phyloP scores from a whole-genome alignment of 2,888 invertebrate genomes.

The Mythimna ferrago region DNA sequence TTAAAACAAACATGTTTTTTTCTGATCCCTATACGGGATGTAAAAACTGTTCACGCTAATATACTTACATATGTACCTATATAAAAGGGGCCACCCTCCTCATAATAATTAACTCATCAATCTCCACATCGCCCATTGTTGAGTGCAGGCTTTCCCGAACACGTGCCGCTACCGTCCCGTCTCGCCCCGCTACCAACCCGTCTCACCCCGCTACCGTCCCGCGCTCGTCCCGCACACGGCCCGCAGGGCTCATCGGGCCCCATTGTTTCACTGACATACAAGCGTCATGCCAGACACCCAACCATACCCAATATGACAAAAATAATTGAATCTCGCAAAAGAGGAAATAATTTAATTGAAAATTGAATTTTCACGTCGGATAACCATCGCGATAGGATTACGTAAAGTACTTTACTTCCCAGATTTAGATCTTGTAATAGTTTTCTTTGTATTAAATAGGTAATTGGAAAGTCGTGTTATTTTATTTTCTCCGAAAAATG shows the following conservation, averaged over 20 bases:
- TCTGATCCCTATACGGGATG: background rate
- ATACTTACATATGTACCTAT: conserved; percentile 4
- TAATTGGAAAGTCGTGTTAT: conserved; percentile 21
- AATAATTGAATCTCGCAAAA: conserved; percentile 51
- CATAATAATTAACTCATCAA: conserved; percentile 57
- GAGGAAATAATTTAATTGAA: conserved; percentile 49
- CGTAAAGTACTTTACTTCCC: conserved; percentile 18
- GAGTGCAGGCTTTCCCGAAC: conserved; percentile 20
- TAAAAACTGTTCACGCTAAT: conserved; percentile 20
- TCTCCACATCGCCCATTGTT: conserved; percentile 46
- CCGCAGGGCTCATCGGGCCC: background rate
- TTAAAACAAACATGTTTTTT: conserved; percentile 1
- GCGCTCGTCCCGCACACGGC: background rate
- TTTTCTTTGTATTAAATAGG: conserved; percentile 31
- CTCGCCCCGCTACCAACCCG: background rate
- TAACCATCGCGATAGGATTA: conserved; percentile 33
- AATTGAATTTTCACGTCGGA: conserved; percentile 44
- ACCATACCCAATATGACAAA: conserved; percentile 38
- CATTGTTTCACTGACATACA: conserved; percentile 45
- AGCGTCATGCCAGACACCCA: conserved; percentile 30
- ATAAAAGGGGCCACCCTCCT: conserved; percentile 12
- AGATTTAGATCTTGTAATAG: conserved; percentile 31
- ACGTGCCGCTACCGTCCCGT: conserved; percentile 9
- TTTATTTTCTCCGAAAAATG: conserved; percentile 15
- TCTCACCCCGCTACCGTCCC: background rate